Conservation (phyloP, 1,140 invertebrate genomes). For the Drusus annulatus region DNA sequence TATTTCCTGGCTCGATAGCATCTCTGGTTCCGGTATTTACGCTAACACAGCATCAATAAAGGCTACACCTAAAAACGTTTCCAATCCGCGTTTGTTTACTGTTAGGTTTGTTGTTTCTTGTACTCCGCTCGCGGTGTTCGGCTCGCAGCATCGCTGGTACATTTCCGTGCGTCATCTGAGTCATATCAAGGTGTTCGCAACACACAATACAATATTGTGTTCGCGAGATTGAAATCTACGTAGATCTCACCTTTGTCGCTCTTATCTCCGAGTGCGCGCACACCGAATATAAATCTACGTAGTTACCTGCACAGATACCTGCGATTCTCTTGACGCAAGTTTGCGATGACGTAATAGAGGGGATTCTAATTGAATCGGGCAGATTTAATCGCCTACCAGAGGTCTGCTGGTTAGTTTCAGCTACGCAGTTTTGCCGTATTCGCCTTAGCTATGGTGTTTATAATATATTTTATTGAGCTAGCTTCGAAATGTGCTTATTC, state of each 20-base stretch:
- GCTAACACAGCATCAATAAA: neutral
- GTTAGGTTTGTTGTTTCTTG: neutral
- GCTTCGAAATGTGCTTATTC: conserved; percentile 9
- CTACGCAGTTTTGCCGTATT: conserved; percentile 1
- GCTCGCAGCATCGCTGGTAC: neutral
- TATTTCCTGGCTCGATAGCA: conserved; percentile 15
- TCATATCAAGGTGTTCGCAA: conserved; percentile 11
- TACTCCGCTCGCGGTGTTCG: neutral
- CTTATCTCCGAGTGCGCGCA: neutral
- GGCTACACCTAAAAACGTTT: neutral
- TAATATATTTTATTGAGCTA: conserved; percentile 24
- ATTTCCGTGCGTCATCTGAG: neutral
- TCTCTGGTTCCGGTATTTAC: neutral
- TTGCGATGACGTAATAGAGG: conserved; percentile 3
- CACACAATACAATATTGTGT: neutral
- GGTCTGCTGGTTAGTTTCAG: conserved; percentile 6
- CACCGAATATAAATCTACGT: neutral
- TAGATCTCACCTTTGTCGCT: conserved; percentile 14
- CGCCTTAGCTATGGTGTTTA: conserved; percentile 10
- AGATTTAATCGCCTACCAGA: conserved; percentile 1
- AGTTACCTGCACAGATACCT: neutral
- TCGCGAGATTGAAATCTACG: neutral
- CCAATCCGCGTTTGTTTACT: neutral
- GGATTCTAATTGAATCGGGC: neutral
- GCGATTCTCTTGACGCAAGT: conserved; percentile 30